Evolutionary conservation across 2,797 vertebrate genomes (phyloP).

Genomic region (Neosilurus hyrtlii): DNA sequence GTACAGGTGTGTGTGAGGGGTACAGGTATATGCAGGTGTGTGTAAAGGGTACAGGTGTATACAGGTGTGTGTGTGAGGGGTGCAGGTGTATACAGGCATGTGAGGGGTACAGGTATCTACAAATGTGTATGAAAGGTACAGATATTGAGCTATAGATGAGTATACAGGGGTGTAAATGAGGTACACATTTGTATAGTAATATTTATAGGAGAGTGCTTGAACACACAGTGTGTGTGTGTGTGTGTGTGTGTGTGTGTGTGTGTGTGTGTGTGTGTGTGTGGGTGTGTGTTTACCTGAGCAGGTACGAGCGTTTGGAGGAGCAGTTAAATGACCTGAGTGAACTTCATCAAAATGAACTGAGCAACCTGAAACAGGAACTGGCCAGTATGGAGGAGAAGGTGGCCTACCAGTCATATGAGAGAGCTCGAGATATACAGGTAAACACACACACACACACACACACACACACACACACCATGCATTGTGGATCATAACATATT

Average conservation of each 20-base stretch:
- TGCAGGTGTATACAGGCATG: neutral
- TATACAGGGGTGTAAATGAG: neutral
- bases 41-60: constrained; percentile 54
- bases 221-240: neutral
- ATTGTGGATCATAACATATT: neutral
- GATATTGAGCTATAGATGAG: neutral
- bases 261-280: neutral
- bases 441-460: neutral
- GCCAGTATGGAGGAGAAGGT: constrained; percentile 99
- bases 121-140: constrained; percentile 70
- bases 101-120: constrained; percentile 50
- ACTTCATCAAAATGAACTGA: constrained; percentile 98
- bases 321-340: constrained; percentile 95
- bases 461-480: neutral
- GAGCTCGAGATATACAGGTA: constrained; percentile 96
- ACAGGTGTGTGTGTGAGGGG: constrained; percentile 75
- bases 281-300: constrained; percentile 55
- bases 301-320: constrained; percentile 94
- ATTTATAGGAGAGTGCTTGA: neutral
- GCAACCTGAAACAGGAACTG: constrained; percentile 96
- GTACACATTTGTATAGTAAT: constrained; percentile 72
- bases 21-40: constrained; percentile 1
- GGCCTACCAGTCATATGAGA: constrained; percentile 96
- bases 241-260: neutral
- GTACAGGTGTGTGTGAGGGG: neutral